These are phyloP conservation scores for Folsomia manolachei DNA, from an alignment of 2,888 invertebrate genomes.

Conservation along the genomic window DNA sequence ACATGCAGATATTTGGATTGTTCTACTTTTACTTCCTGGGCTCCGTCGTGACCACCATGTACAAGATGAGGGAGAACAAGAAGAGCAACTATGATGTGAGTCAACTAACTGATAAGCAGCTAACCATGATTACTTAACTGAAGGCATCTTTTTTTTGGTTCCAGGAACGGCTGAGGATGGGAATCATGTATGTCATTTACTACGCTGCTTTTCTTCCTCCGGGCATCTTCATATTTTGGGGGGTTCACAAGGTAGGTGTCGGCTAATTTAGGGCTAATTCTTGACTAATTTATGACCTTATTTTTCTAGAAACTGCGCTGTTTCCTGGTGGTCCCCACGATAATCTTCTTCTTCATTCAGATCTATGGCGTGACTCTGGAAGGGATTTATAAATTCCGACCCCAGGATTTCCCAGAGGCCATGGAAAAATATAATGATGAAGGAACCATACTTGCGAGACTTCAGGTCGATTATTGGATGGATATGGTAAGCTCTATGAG, in stretches of 20 bases:
- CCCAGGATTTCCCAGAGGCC: conserved; percentile 28
- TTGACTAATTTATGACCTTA: neutral
- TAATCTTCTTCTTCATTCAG: conserved; percentile 34
- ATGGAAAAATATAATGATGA: conserved; percentile 12
- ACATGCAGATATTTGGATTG: too few species aligned
- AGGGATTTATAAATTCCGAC: conserved; percentile 27
- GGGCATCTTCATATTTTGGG: conserved; percentile 39
- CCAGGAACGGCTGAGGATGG: conserved; percentile 32
- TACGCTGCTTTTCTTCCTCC: conserved; percentile 40
- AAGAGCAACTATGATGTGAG: too few species aligned
- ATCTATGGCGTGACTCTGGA: conserved; percentile 32
- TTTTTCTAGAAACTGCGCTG: conserved; percentile 34
- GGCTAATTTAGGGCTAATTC: neutral
- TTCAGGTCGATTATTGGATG: conserved; percentile 25
- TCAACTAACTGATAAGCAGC: too few species aligned
- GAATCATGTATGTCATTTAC: conserved; percentile 39
- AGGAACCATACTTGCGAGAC: conserved; percentile 3
- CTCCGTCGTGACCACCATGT: too few species aligned
- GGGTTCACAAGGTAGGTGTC: conserved; percentile 41
- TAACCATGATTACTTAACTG: too few species aligned
- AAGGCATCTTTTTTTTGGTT: too few species aligned
- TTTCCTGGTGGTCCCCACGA: conserved; percentile 36
- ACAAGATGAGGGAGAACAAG: too few species aligned
- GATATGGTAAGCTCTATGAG: conserved; percentile 21
- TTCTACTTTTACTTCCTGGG: too few species aligned